These are phyloP conservation scores for Solea senegalensis DNA, from an alignment of 2,113 vertebrate genomes.

Conservation along the genomic window DNA sequence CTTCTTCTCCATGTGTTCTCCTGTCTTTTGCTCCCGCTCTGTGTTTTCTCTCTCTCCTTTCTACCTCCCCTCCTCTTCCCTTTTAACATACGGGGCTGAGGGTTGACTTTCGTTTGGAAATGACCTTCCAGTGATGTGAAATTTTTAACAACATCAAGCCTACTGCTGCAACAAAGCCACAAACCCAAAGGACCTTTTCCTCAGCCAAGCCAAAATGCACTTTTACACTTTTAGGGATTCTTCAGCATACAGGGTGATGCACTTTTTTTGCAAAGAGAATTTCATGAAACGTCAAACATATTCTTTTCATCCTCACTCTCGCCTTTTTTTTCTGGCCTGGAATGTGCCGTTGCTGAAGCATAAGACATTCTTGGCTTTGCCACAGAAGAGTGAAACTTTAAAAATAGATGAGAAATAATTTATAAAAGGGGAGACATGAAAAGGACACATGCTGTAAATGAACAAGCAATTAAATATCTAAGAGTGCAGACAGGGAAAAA, in stretches of 20 bases:
- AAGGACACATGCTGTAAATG: constrained; percentile 40
- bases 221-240: constrained; percentile 21
- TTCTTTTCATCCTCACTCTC: not conserved
- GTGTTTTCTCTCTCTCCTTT: constrained; percentile 33
- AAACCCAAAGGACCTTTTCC: constrained; percentile 45
- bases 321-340: not conserved
- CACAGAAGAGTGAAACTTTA: constrained; percentile 29
- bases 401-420: constrained; percentile 44
- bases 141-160: constrained; percentile 68
- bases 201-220: constrained; percentile 23
- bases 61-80: constrained; percentile 19
- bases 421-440: constrained; percentile 30
- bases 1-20: constrained; percentile 21
- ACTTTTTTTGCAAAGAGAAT: constrained; percentile 25
- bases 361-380: constrained; percentile 31
- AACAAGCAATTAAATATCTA: constrained; percentile 26
- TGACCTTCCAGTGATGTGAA: constrained; percentile 70
- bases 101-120: constrained; percentile 58
- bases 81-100: constrained; percentile 30
- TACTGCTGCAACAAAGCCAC: constrained; percentile 49
- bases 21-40: constrained; percentile 28
- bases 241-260: constrained; percentile 1
- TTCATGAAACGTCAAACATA: constrained; percentile 21
- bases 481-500: constrained; percentile 22
- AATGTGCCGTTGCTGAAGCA: constrained; percentile 1